Conservation (phyloP, 2,888 invertebrate genomes). For the Sylvicola cinctus region DNA sequence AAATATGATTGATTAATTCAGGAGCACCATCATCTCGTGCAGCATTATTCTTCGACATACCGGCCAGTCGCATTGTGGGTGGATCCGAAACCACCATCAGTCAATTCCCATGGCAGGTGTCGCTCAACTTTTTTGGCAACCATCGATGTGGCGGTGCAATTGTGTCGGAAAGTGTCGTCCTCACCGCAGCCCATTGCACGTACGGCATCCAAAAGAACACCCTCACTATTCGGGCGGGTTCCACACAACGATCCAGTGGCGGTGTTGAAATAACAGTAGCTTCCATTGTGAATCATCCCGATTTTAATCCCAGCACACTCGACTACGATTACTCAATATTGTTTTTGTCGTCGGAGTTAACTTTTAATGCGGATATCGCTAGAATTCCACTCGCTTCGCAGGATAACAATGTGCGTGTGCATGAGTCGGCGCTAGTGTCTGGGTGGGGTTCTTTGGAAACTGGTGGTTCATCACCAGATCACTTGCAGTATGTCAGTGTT, state of each 20-base stretch:
- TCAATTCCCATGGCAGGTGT: slow-evolving; percentile 2
- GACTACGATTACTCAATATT: neutral
- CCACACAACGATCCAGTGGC: neutral
- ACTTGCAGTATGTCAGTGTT: neutral
- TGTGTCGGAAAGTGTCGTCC: slow-evolving; percentile 1
- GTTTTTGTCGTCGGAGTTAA: neutral
- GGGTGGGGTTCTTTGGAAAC: neutral
- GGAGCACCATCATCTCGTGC: too few relatives aligned
- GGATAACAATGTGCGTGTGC: too few relatives aligned
- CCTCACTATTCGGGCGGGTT: neutral
- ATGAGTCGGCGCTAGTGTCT: neutral
- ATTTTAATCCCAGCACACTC: neutral
- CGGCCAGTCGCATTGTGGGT: slow-evolving; percentile 2
- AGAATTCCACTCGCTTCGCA: neutral
- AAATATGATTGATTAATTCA: too few relatives aligned
- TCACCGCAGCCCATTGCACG: slow-evolving; percentile 6
- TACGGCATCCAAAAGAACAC: neutral
- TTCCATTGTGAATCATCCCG: neutral
- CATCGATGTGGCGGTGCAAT: slow-evolving; percentile 4
- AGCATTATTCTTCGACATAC: too few relatives aligned
- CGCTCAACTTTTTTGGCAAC: neutral
- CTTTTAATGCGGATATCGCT: neutral
- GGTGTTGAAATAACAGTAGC: neutral
- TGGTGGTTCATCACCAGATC: neutral
- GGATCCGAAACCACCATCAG: slow-evolving; percentile 1